phyloP scores from a whole-genome alignment of 2,888 invertebrate genomes.

The Melieria crassipennis region DNA sequence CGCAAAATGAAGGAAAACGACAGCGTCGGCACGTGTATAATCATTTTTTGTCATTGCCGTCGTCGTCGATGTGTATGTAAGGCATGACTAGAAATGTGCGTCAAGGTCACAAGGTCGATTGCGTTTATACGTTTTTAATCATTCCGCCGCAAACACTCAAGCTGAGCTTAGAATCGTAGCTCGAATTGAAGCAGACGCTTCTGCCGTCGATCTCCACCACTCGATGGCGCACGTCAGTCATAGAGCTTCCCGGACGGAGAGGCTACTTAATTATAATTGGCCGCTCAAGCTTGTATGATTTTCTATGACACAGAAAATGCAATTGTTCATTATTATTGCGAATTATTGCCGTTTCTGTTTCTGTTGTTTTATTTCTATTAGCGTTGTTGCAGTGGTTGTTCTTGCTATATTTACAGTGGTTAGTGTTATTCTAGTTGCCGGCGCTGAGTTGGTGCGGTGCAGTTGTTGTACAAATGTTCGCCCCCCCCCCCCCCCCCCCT shows the following conservation, averaged over 20 bases:
- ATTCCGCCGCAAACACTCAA: conserved; percentile 39
- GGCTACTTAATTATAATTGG: conserved; percentile 53
- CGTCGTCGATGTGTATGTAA: not conserved
- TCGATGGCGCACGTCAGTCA: too few relatives aligned
- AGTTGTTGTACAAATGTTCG: conserved; percentile 20
- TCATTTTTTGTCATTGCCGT: too few relatives aligned
- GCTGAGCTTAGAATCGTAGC: too few relatives aligned
- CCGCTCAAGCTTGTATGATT: conserved; percentile 58
- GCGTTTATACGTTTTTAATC: conserved; percentile 5
- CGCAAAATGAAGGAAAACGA: conserved; percentile 11
- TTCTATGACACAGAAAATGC: conserved; percentile 64
- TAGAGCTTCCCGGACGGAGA: too few relatives aligned
- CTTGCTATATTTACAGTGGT: not conserved
- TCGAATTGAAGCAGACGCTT: too few relatives aligned
- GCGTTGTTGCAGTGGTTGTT: conserved; percentile 20
- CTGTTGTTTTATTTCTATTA: conserved; percentile 19
- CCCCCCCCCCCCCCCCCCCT: conserved; percentile 45
- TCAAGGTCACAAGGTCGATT: not conserved
- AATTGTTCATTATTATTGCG: conserved; percentile 59
- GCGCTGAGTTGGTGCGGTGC: too few relatives aligned
- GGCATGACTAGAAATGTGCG: not conserved
- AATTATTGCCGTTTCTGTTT: conserved; percentile 32
- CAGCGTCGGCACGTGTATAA: not conserved
- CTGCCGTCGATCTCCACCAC: too few relatives aligned
- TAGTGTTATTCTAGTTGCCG: too few relatives aligned